Base-by-base conservation (phyloP, 30 jellyfish, hydroid and myxozoan species). In the Aurelia sp. region DNA sequence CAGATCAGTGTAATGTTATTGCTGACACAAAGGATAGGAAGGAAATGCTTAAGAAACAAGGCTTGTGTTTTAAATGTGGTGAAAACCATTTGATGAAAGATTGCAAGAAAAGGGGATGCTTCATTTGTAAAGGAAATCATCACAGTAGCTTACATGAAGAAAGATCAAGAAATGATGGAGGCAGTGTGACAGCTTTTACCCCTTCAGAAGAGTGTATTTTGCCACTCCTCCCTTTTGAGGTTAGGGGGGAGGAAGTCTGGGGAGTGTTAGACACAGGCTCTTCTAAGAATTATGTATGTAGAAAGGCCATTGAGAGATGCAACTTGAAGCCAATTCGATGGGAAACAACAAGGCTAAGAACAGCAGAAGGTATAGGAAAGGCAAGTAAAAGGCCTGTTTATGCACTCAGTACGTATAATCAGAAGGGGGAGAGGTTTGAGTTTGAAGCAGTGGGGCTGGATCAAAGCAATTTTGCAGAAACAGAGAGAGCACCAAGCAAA, bases 121-220 rank as follows among this genome's bases (percentile, higher is more conserved):
- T 84, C 72, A 59, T 51, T 30, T 84, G 86, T 50, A 63, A 84
- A 24, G 88, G 88, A 63, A 84, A 84, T 73, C 93, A 72, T 72
- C 93, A 84, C 64, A 48, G 79, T 33, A 84, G 87, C 59, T 61
- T 70, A 61, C 81, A 84, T 72, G 93, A 70, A 58, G 88, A 84
- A 22, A 84, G 87, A 72, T 66, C 7, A 74, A 74, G 77, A 47
- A 82, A 51, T 15, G 90, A 27, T 27, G 33, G 33, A 0, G 33
- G 33, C 2, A 27, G 33, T 27, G 33, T 27, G 33, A 27, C 33
- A 27, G 33, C 33, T 27, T 27, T 27, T 27, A 27, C 33, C 33
- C 33, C 33, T 27, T 27, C 33, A 27, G 33, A 27, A 27, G 33
- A 27, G 2, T 27, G 33, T 27, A 27, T 27, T 2, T 27, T 27